These are phyloP conservation scores for Acanthoscelides obtectus DNA, from an alignment of 2,888 invertebrate species.

Conservation along the genomic window DNA sequence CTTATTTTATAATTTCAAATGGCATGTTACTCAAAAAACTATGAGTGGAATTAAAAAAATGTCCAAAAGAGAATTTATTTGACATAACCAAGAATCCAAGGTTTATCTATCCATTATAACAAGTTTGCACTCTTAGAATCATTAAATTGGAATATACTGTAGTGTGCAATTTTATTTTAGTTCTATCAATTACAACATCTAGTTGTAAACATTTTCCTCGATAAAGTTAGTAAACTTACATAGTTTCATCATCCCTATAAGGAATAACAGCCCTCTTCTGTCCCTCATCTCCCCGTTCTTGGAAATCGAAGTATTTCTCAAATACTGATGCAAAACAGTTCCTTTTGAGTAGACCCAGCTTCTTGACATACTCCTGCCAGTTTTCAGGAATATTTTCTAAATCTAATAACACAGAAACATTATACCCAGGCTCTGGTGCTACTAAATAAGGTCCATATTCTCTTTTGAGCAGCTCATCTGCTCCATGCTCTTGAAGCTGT, in stretches of 20 bases:
- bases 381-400: conserved; percentile 87
- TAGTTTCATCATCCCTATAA: conserved; percentile 97
- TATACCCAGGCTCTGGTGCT: conserved; percentile 88
- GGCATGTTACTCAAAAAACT: no score
- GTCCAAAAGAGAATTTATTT: no score
- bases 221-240: conserved; percentile 60
- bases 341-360: conserved; percentile 90
- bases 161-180: no score
- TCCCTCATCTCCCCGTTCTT: conserved; percentile 86
- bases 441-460: conserved; percentile 84
- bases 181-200: no score
- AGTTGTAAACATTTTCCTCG: no score
- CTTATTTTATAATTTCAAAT: no score
- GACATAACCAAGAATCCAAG: no score
- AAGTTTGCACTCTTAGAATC: no score
- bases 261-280: conserved; percentile 96
- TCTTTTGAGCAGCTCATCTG: conserved; percentile 90
- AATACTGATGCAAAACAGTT: conserved; percentile 99
- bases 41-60: no score
- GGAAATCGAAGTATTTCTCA: conserved; percentile 98
- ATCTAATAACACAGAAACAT: conserved; percentile 89
- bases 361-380: conserved; percentile 85
- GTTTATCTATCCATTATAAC: no score
- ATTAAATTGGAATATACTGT: no score
- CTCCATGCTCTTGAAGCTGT: conserved; percentile 96